These are phyloP conservation scores for Paragorgia papillata DNA, from an alignment of 92 coral and sea anemone genomes.

Conservation along the genomic window DNA sequence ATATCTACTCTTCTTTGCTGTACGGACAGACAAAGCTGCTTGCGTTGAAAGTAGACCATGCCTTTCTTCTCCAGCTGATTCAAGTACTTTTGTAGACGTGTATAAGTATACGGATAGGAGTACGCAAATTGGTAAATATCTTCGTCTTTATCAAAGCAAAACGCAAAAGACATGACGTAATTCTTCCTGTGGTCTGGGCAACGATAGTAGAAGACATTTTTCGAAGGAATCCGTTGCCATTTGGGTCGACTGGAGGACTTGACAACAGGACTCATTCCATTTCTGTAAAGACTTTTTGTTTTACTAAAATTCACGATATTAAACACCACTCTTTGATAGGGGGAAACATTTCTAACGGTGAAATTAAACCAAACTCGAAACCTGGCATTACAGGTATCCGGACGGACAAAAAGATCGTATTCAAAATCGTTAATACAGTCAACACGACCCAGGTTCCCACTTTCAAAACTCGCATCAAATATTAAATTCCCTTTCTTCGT, in stretches of 20 bases:
- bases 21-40: constrained; percentile 82
- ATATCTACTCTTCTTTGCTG: constrained; percentile 88
- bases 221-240: constrained; percentile 98
- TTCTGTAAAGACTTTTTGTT: constrained; percentile 96
- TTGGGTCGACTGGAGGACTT: constrained; percentile 93
- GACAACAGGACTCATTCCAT: constrained; percentile 97
- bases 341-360: constrained; percentile 83
- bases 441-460: constrained; percentile 97
- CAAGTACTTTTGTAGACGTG: constrained; percentile 86
- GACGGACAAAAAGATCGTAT: constrained; percentile 94
- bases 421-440: constrained; percentile 95
- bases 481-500: constrained; percentile 87
- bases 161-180: constrained; percentile 96
- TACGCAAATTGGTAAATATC: constrained; percentile 98
- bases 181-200: constrained; percentile 98
- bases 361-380: constrained; percentile 99
- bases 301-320: constrained; percentile 97
- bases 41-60: constrained; percentile 70
- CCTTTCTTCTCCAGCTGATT: constrained; percentile 72
- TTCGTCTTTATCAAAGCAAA: constrained; percentile 90
- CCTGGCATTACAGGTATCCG: constrained; percentile 98
- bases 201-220: constrained; percentile 96
- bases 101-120: constrained; percentile 93
- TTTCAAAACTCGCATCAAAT: constrained; percentile 98
- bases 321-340: constrained; percentile 93